Conservation (phyloP, 2,113 vertebrate genomes). For the Antidorcas marsupialis region DNA sequence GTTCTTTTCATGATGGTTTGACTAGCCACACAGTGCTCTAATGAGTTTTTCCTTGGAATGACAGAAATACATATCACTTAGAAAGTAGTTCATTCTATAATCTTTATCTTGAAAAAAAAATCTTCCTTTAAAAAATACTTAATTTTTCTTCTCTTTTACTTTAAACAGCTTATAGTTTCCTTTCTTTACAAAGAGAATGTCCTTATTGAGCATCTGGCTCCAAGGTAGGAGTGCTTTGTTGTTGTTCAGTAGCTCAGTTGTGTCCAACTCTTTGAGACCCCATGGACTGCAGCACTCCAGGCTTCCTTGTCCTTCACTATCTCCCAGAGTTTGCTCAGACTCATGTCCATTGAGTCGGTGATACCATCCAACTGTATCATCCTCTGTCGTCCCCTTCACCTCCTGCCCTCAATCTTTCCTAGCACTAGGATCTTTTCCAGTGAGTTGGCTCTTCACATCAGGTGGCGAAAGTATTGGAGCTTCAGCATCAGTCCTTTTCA, state of each 20-base stretch:
- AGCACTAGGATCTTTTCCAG: not conserved
- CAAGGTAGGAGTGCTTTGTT: not conserved
- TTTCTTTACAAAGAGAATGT: not conserved
- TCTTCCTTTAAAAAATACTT: not conserved
- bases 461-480: not conserved
- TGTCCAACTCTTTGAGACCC: not conserved
- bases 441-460: not conserved
- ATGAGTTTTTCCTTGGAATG: constrained; percentile 3
- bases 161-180: not conserved
- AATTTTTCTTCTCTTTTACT: not conserved
- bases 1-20: not conserved
- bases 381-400: not conserved
- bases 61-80: not conserved
- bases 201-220: not conserved
- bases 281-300: not conserved
- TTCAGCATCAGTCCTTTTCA: not conserved
- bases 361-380: not conserved
- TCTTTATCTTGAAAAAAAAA: not conserved
- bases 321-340: not conserved
- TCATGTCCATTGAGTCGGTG: not conserved
- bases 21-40: not conserved
- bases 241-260: not conserved
- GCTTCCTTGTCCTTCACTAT: not conserved
- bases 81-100: constrained; percentile 27
- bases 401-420: not conserved